Base-by-base conservation (phyloP, 1,140 invertebrate species). In the Diorhabda carinulata region DNA sequence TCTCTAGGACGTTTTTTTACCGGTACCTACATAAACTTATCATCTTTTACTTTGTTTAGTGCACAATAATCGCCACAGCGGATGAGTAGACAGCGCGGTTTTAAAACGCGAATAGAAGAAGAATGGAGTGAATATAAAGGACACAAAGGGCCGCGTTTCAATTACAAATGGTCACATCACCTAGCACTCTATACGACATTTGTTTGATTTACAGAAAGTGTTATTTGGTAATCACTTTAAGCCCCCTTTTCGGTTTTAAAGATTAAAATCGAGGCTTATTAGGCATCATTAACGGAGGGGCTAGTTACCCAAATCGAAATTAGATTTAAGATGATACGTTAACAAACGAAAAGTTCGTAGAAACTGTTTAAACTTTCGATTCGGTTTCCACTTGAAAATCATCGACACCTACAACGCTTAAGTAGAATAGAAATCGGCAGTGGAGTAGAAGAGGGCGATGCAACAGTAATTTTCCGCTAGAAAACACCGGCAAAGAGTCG, bases 91-190 rank as follows among this genome's bases (percentile, higher is more conserved):
- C 25, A 45, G 40, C 8, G 52, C 47, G 57, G 67, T 73, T 72
- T 73, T 65, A 67, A 68, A 67, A 67, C 65, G 57, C 65, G 57
- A 25, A 69, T 64, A 70, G 68, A 70, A 67, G 69, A 69, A 68
- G 66, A 70, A 64, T 59, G 61, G 60, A 61, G 57, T 10, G 44
- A 4, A 64, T 8, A 42, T 43, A 56, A 44, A 64, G 65, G 60
- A 58, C 57, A 72, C 68, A 72, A 72, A 70, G 64, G 71, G 64
- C 62, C 66, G 6, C 68, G 71, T 73, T 73, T 73, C 71, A 73
- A 73, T 73, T 73, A 73, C 71, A 73, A 73, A 73, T 73, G 71
- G 68, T 64, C 71, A 69, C 70, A 71, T 71, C 70, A 71, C 70
- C 70, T 71, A 66, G 6, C 47, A 10, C 57, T 43, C 64, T 43